Evolutionary conservation across 2,113 vertebrate genomes (phyloP).

Genomic region (Triplophysa rosa): DNA sequence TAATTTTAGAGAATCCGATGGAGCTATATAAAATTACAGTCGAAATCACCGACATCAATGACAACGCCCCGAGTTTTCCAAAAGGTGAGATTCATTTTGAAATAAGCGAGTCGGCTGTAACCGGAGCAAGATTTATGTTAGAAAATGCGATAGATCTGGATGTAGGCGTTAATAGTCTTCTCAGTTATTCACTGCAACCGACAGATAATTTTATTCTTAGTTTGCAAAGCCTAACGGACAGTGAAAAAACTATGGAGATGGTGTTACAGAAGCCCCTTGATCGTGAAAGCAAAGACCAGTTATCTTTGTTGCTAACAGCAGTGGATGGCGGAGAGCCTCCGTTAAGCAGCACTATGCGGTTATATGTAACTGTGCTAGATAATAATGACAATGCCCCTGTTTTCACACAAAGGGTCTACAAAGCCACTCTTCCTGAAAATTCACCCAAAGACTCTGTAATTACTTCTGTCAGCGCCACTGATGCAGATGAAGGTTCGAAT

Average conservation of each 20-base stretch:
- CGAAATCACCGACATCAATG: slow-evolving; percentile 55
- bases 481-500: slow-evolving; percentile 32
- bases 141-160: slow-evolving; percentile 80
- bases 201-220: slow-evolving; percentile 52
- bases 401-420: slow-evolving; percentile 52
- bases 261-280: slow-evolving; percentile 54
- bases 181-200: slow-evolving; percentile 67
- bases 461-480: slow-evolving; percentile 46
- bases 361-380: slow-evolving; percentile 68
- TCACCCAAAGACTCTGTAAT: slow-evolving; percentile 33
- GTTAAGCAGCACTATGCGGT: slow-evolving; percentile 50
- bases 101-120: slow-evolving; percentile 70
- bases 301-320: slow-evolving; percentile 51
- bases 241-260: slow-evolving; percentile 54
- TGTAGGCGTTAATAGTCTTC: slow-evolving; percentile 77
- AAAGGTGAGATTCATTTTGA: slow-evolving; percentile 56
- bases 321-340: slow-evolving; percentile 56
- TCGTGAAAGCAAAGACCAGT: slow-evolving; percentile 45
- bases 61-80: slow-evolving; percentile 63
- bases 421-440: slow-evolving; percentile 50
- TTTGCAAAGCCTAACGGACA: slow-evolving; percentile 32
- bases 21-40: slow-evolving; percentile 45
- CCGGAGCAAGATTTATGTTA: slow-evolving; percentile 69
- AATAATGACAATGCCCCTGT: slow-evolving; percentile 76
- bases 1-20: slow-evolving; percentile 56